Base-by-base conservation (phyloP, 2,797 vertebrate genomes). In the Aythya fuligula region DNA sequence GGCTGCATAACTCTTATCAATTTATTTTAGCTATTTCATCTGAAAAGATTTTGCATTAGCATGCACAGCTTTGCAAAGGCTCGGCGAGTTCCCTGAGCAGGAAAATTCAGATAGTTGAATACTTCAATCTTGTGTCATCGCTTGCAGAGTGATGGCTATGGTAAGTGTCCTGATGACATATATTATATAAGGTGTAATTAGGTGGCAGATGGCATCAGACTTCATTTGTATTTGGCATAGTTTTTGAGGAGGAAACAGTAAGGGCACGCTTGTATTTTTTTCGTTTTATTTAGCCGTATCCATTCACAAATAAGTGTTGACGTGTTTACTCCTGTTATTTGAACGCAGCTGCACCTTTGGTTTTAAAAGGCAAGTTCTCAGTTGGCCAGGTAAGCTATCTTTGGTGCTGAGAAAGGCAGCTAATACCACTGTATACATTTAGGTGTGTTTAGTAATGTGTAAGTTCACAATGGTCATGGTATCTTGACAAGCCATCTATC, bases 151-250 rank as follows among this genome's bases (percentile, higher is more conserved):
- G 34, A 58, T 70, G 17, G 38, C 56, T 58, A 11, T 30, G n/a
- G 45, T 69, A 32, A 65, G 69, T 89, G 85, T 92, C 90, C 82
- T 70, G 47, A 75, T 92, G 73, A 93, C 72, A 56, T 74, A 45
- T 16, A 83, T 85, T 94, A 95, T 49, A 32, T 96, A 96, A 96
- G 56, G 71, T 91, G n/a, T 83, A 86, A 86, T 91, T 94, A 89
- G 65, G 58, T 94, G 87, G 74, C 92, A 95, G 79, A 94, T 91
- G 93, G 85, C 45, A 16, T 87, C 72, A 89, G 81, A 91, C 34
- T 89, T 91, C 61, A 39, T 18, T 93, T 93, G 85, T 64, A 56
- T 4, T 36, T 93, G 83, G 60, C 80, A 22, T 83, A n/a, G 39
- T 62, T 83, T 93, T 71, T 78, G 36, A 62, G 72, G 32, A 80